Evolutionary conservation across 2,113 vertebrate species (phyloP).

Genomic region (Catharus minimus): DNA sequence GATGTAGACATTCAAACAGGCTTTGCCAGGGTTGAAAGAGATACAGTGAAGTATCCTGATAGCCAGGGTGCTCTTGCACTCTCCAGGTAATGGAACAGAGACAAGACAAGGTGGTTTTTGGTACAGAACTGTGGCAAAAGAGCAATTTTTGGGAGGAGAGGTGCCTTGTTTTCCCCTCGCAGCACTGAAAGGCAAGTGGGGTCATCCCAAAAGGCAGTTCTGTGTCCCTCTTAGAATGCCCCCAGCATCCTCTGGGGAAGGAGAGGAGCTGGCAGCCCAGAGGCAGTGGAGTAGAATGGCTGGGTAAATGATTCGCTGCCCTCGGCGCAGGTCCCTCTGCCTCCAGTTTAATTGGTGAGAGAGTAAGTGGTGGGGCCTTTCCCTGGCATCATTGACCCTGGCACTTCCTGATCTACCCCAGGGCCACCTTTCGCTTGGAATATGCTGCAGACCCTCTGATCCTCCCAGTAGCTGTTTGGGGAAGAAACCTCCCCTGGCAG

Average conservation of each 20-base stretch:
- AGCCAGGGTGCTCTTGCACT: not conserved
- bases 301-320: slow-evolving; percentile 15
- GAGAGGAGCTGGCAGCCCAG: not conserved
- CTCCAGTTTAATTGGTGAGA: slow-evolving; percentile 28
- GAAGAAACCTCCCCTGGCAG: not conserved
- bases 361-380: not conserved
- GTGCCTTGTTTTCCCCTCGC: not conserved
- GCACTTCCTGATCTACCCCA: not conserved
- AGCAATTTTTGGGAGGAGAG: not conserved
- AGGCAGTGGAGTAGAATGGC: not conserved
- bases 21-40: not conserved
- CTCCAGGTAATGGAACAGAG: not conserved
- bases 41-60: fast-evolving
- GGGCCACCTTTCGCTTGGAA: not conserved
- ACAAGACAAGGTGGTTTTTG: not conserved
- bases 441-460: not conserved
- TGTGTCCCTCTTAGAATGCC: not conserved
- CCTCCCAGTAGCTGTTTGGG: not conserved
- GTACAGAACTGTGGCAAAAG: not conserved
- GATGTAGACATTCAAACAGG: not conserved
- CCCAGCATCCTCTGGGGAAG: not conserved
- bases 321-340: fast-evolving
- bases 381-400: not conserved
- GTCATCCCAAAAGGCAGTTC: not conserved
- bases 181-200: not conserved